These are phyloP conservation scores for Calephelis virginiensis DNA, from an alignment of 1,140 invertebrate genomes.

Conservation along the genomic window DNA sequence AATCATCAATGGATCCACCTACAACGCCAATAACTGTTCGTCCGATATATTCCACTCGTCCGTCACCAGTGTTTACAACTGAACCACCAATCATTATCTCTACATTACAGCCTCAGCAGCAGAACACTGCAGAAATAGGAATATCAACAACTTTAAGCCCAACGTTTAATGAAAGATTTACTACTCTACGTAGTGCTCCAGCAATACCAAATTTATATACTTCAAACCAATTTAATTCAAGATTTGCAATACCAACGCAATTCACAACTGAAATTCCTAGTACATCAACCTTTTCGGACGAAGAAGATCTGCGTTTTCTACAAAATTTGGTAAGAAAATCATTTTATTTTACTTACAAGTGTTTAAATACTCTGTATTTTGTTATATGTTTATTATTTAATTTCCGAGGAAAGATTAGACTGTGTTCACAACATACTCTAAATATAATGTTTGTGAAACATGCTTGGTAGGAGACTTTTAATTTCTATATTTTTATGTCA, in stretches of 20 bases:
- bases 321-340: slow-evolving; percentile 68
- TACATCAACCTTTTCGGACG: slow-evolving; percentile 73
- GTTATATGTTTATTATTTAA: background rate
- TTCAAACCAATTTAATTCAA: slow-evolving; percentile 21
- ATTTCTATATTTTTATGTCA: too few species aligned
- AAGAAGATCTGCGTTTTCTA: slow-evolving; percentile 76
- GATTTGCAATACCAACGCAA: slow-evolving; percentile 22
- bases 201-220: slow-evolving; percentile 34
- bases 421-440: too few species aligned
- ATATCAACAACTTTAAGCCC: slow-evolving; percentile 58
- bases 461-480: too few species aligned
- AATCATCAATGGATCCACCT: slow-evolving; percentile 53
- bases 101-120: slow-evolving; percentile 57
- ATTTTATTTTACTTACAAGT: background rate
- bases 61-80: slow-evolving; percentile 41
- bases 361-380: too few species aligned
- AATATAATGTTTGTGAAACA: too few species aligned
- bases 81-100: slow-evolving; percentile 48
- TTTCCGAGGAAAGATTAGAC: too few species aligned
- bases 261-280: slow-evolving; percentile 66
- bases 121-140: slow-evolving; percentile 49
- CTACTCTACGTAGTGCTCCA: slow-evolving; percentile 33
- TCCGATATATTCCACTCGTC: slow-evolving; percentile 54
- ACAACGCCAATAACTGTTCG: slow-evolving; percentile 57
- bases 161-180: slow-evolving; percentile 46